Conservation (phyloP, 2,888 invertebrate genomes). For the Cistogaster globosa region DNA sequence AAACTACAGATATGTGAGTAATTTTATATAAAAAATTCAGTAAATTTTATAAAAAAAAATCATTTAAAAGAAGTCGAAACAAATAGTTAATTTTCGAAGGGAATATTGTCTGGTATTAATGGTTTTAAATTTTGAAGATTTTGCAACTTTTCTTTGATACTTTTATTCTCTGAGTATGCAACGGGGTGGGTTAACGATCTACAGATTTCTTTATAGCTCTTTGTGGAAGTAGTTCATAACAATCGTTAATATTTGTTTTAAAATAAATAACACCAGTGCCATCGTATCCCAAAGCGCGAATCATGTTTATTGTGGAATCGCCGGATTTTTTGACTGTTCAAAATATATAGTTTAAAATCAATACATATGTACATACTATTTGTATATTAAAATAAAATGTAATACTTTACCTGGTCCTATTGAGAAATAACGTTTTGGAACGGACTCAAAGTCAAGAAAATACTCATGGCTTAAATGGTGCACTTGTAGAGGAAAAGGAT, state of each 20-base stretch:
- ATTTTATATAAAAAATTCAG: too few species aligned
- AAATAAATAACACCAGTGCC: neutral
- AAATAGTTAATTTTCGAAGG: too few species aligned
- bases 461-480: neutral
- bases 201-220: neutral
- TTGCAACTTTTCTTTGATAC: too few species aligned
- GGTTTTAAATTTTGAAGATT: neutral
- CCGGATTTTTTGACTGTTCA: too few species aligned
- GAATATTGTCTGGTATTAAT: neutral
- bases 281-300: too few species aligned
- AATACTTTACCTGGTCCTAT: conserved; percentile 5
- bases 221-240: neutral
- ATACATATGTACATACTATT: neutral
- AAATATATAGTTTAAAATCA: neutral
- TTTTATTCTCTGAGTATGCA: too few species aligned
- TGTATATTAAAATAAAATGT: conserved; percentile 5
- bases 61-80: too few species aligned
- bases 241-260: neutral
- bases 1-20: too few species aligned
- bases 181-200: neutral
- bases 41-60: too few species aligned
- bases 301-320: too few species aligned
- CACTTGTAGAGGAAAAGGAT: too few species aligned
- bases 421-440: neutral
- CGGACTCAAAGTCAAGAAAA: neutral